These are phyloP conservation scores for Galerucella nymphaeae DNA, from an alignment of 2,888 invertebrate genomes.

Conservation along the genomic window DNA sequence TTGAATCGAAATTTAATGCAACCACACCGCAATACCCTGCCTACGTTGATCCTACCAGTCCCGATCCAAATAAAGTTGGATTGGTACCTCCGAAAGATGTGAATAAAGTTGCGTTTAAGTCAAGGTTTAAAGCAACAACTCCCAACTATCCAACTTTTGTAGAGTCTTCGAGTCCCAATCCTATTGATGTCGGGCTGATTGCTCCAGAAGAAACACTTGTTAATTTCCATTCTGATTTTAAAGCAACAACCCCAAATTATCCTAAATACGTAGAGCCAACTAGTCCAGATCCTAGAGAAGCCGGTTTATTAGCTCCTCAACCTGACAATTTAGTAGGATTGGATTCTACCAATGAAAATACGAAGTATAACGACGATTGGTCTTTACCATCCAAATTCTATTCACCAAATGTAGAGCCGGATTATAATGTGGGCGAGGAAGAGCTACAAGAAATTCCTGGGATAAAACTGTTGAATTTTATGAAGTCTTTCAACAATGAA, in stretches of 20 bases:
- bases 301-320: constrained; percentile 46
- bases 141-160: constrained; percentile 55
- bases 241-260: constrained; percentile 52
- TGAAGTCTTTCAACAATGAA: constrained; percentile 50
- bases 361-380: not conserved
- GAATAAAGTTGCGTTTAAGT: constrained; percentile 48
- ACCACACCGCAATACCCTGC: constrained; percentile 55
- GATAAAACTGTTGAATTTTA: constrained; percentile 46
- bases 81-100: constrained; percentile 48
- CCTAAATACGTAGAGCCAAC: constrained; percentile 52
- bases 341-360: constrained; percentile 21
- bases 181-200: constrained; percentile 51
- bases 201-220: constrained; percentile 48
- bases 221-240: constrained; percentile 51
- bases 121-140: constrained; percentile 54
- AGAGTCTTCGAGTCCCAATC: constrained; percentile 52
- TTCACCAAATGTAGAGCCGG: constrained; percentile 49
- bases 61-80: constrained; percentile 47
- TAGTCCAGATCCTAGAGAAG: constrained; percentile 47
- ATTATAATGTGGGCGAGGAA: constrained; percentile 41
- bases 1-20: constrained; percentile 52
- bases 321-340: constrained; percentile 11
- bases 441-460: constrained; percentile 42
- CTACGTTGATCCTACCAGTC: constrained; percentile 43
- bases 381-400: constrained; percentile 50